Evolutionary conservation across 2,113 vertebrate genomes (phyloP).

Genomic region (Delphinapterus leucas): DNA sequence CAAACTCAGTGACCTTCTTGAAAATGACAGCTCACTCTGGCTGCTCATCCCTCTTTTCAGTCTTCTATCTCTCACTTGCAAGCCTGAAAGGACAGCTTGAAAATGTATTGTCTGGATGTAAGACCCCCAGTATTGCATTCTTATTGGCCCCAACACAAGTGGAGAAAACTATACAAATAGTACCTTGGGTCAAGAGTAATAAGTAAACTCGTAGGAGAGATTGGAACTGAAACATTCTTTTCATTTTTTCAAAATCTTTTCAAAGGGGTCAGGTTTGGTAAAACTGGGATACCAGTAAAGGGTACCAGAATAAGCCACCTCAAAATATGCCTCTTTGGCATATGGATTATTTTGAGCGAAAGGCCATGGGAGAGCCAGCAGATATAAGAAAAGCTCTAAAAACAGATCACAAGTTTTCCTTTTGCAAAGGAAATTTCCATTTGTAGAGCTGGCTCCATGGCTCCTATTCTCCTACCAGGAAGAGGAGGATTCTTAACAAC

Average conservation of each 20-base stretch:
- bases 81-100: not conserved
- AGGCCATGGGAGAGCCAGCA: not conserved
- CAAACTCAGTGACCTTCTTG: conserved; percentile 52
- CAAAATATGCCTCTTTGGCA: not conserved
- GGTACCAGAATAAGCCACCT: not conserved
- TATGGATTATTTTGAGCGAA: not conserved
- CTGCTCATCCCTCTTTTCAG: not conserved
- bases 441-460: not conserved
- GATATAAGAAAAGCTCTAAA: not conserved
- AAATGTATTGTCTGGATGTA: not conserved
- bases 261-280: not conserved
- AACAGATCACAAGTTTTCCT: not conserved
- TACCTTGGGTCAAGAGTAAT: not conserved
- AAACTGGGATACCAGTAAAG: not conserved
- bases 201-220: not conserved
- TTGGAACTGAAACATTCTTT: not conserved
- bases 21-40: not conserved
- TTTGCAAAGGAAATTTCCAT: not conserved
- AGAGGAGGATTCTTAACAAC: not conserved
- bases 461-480: not conserved
- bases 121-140: not conserved
- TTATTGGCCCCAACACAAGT: not conserved
- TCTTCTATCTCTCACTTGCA: not conserved
- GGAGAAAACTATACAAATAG: not conserved
- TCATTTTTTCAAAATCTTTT: not conserved